Base-by-base conservation (phyloP, 2,888 invertebrate species). In the Tribolium freemani region DNA sequence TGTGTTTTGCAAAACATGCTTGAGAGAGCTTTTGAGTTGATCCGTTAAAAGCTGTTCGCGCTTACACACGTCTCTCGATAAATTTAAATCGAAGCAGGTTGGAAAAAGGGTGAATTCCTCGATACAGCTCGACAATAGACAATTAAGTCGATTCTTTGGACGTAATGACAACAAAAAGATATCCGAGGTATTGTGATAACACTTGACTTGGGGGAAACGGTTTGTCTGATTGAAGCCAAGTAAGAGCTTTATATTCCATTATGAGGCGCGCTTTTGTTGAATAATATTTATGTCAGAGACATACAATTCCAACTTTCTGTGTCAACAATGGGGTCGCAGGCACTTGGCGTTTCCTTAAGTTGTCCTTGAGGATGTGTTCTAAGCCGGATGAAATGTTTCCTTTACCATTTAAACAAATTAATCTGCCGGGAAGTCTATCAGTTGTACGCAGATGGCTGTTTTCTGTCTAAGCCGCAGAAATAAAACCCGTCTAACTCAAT, bases 281-380 rank as follows among this genome's bases (percentile, higher is more conserved):
- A 83, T 83, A 84, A 84, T 84, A 84, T 84, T 84, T 83, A 83
- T 83, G 83, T 83, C 84, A 82, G 82, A 78, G 78, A 79, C 82
- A 82, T 81, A 81, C 82, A 82, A 82, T 82, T 83, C 81, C 78
- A 81, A 83, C 81, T 83, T 82, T 81, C 83, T 81, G 77, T 81
- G 82, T 84, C 83, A 84, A 84, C 83, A 84, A 84, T 83, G 78
- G 78, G 83, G 76, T 81, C 78, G 74, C 74, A 79, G 78, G 78
- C 81, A 81, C 80, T 82, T 79, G 77, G 75, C 75, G 77, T 76
- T 80, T 77, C 77, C 79, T 77, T 74, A 72, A 77, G 76, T 75
- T 76, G 77, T 75, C 75, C 74, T 74, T 72, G 77, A 80, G 77
- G 76, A 78, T 75, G 79, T 77, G 73, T 75, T 74, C 72, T 75